Evolutionary conservation across 1,140 invertebrate species (phyloP).

Genomic region (Nephila pilipes): DNA sequence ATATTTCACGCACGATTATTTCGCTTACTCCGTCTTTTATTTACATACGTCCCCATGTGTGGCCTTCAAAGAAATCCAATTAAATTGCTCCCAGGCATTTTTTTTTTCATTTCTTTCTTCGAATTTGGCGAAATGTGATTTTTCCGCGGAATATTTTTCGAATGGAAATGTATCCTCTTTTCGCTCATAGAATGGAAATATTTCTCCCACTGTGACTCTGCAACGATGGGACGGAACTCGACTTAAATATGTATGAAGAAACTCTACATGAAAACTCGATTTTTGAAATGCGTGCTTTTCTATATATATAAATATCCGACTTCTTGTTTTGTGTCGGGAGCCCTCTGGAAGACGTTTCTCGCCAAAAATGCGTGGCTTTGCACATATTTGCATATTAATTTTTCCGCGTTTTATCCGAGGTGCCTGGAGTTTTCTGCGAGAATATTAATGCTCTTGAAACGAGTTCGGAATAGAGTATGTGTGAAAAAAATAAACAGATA

Average conservation of each 20-base stretch:
- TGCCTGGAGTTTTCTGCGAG: neutral
- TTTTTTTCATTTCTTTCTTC: neutral
- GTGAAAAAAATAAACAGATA: no score
- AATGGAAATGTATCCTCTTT: neutral
- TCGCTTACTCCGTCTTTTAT: neutral
- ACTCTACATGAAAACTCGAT: neutral
- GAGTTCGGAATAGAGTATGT: no score
- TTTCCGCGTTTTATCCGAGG: neutral
- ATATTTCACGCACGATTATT: neutral
- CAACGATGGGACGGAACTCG: neutral
- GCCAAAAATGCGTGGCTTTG: neutral
- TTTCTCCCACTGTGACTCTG: neutral
- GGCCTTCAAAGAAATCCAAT: neutral
- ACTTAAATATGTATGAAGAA: conserved; percentile 1
- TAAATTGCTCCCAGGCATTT: neutral
- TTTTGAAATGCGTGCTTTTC: neutral
- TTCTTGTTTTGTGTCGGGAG: neutral
- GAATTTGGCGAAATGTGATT: neutral
- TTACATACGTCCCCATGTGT: neutral
- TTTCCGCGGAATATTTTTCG: neutral
- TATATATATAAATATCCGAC: no score
- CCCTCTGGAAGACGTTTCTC: neutral
- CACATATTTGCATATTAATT: conserved; percentile 7
- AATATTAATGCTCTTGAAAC: no score
- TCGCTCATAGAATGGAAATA: neutral